A percentile compares a stretch with the other conserved stretches of the same genome.
Evolutionary conservation across 2,797 vertebrate genomes (phyloP).

Genomic region (Uromys caudimaculatus): DNA sequence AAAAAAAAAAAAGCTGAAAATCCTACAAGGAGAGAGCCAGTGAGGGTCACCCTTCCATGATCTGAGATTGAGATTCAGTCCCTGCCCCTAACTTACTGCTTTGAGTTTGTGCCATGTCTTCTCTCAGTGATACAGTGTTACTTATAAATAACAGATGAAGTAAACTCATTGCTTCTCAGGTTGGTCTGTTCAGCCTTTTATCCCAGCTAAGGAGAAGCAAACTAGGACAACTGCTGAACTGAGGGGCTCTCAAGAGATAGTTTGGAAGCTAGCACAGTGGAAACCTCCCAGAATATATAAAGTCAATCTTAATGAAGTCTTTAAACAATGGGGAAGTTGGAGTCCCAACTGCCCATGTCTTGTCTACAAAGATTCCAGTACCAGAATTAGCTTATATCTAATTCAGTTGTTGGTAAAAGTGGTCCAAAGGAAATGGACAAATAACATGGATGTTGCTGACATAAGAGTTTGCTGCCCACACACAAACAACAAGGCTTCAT

Average conservation of each 20-base stretch:
- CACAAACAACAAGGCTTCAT: neutral
- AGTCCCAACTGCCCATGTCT: rapidly evolving
- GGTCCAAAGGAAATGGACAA: neutral
- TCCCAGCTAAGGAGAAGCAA: neutral
- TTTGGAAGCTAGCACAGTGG: neutral
- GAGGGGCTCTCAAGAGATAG: too few species aligned
- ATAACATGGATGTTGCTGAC: neutral
- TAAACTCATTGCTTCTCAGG: neutral
- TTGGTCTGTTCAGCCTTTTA: neutral
- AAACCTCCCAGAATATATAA: neutral
- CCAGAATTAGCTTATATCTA: too few species aligned
- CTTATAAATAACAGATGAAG: neutral
- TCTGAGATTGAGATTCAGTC: neutral
- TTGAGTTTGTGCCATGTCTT: neutral
- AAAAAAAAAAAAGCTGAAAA: neutral
- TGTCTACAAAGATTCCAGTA: neutral
- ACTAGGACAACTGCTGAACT: neutral
- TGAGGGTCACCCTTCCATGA: neutral
- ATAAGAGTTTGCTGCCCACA: neutral
- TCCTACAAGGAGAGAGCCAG: too few species aligned
- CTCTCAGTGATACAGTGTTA: neutral
- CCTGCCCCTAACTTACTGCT: too few species aligned
- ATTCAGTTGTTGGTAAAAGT: neutral
- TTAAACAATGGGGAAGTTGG: neutral
- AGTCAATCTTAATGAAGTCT: neutral